Percentiles rank a stretch among this genome's conserved stretches.
Evolutionary conservation across 2,113 vertebrate genomes (phyloP).

Genomic region (Amblyornis subalaris): DNA sequence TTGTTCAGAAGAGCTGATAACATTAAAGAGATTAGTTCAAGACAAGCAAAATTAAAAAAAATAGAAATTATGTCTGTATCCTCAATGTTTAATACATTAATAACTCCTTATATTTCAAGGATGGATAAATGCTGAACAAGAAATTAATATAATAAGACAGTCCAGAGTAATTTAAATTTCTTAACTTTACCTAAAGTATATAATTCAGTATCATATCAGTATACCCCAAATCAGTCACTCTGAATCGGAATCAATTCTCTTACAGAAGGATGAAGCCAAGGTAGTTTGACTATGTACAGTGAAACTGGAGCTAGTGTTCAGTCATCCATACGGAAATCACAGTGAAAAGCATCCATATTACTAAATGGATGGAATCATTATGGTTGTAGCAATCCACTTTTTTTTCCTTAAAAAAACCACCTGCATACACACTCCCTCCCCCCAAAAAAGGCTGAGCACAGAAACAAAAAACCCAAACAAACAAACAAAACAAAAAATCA

Average conservation of each 20-base stretch:
- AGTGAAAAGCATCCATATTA: not conserved
- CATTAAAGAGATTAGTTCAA: not conserved
- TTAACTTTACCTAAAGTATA: not conserved
- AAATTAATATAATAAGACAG: too few relatives aligned
- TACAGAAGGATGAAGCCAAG: not conserved
- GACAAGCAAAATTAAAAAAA: not conserved
- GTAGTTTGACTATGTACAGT: not conserved
- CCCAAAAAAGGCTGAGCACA: not conserved
- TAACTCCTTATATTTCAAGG: not conserved
- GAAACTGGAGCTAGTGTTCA: not conserved
- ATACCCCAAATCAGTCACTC: not conserved
- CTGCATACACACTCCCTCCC: not conserved
- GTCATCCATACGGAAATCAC: not conserved
- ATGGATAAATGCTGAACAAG: not conserved
- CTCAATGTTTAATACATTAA: not conserved
- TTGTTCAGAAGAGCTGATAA: not conserved
- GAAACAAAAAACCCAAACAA: not conserved
- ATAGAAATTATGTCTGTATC: not conserved
- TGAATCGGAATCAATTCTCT: not conserved
- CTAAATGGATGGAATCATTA: not conserved
- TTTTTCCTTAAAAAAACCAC: not conserved
- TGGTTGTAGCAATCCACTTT: not conserved
- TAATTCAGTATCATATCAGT: not conserved
- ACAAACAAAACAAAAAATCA: not conserved
- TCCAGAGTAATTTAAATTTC: not conserved